Evolutionary conservation across 2,888 invertebrate species (phyloP).

Genomic region (Macaria notata): DNA sequence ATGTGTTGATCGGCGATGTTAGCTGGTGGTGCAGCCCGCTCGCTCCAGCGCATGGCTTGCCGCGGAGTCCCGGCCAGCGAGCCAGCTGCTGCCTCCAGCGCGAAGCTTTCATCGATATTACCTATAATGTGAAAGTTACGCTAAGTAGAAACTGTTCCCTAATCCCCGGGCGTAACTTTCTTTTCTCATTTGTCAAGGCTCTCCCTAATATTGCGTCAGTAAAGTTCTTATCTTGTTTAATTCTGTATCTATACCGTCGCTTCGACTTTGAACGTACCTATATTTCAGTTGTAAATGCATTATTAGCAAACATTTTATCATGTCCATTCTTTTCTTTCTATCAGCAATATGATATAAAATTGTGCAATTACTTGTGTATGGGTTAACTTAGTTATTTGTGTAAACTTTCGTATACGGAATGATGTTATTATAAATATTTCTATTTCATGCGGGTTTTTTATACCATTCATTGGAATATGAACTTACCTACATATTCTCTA

Average conservation of each 20-base stretch:
- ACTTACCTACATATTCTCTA: too few relatives aligned
- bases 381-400: too few relatives aligned
- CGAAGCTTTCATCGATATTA: constrained; percentile 64
- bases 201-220: constrained; percentile 43
- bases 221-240: constrained; percentile 34
- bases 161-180: constrained; percentile 60
- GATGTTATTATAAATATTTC: too few relatives aligned
- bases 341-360: too few relatives aligned
- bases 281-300: too few relatives aligned
- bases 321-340: too few relatives aligned
- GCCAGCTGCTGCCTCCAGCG: constrained; percentile 50
- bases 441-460: too few relatives aligned
- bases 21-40: constrained; percentile 47
- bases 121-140: constrained; percentile 65
- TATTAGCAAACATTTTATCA: too few relatives aligned
- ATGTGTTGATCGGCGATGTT: constrained; percentile 47
- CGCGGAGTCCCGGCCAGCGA: constrained; percentile 39
- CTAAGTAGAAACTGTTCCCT: constrained; percentile 60
- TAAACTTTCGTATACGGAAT: too few relatives aligned
- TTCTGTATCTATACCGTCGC: not conserved
- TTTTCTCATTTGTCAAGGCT: constrained; percentile 47
- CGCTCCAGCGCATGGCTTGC: constrained; percentile 55
- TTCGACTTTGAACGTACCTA: too few relatives aligned
- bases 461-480: too few relatives aligned
- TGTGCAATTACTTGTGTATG: too few relatives aligned